Base-by-base conservation (phyloP, 1,140 invertebrate genomes). In the Triops longicaudatus region DNA sequence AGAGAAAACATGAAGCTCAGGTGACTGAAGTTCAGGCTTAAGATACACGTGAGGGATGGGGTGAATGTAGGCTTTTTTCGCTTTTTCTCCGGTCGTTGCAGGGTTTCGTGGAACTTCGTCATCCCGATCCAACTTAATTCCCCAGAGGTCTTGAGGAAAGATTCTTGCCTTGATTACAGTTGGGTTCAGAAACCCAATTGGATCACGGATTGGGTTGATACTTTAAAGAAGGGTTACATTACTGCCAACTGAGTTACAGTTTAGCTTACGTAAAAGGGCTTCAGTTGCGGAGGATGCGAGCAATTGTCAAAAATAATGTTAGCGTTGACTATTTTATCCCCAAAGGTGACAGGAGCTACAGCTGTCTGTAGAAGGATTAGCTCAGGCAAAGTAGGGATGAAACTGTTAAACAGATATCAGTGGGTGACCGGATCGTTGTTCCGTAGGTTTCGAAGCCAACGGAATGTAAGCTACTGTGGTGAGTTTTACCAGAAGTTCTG, bases 121-220 rank as follows among this genome's bases (percentile, higher is more conserved):
- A 26, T 72, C 63, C 63, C 63, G 11, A 22, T 73, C 27, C 4
- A 73, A 26, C 4, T 26, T 37, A 0, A 31, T 14, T 73, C 5
- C 27, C 41, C 74, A 75, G 1, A 75, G 22, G 22, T 75, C 74
- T 11, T 75, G 74, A 4, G 42, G 41, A 42, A 75, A 31, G 1
- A 75, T 75, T 11, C 26, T 41, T 26, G 50, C 75, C 0, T 31
- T 26, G n/a, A 72, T 76, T 27, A 50, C 17, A 1, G 71, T 17
- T 6, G 50, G 75, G 26, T 9, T 22, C 7, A 76, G 41, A 76
- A 71, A 76, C 5, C 42, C 75, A 17, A 76, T 44, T 4, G 75
- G 75, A 44, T 76, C 63, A 44, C 4, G 71, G 44, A 76, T 76
- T 0, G 7, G 71, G 1, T 22, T 22, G 31, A 76, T 14, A 7